Base-by-base conservation (phyloP, 1,140 invertebrate species). In the Halictus rubicundus region DNA sequence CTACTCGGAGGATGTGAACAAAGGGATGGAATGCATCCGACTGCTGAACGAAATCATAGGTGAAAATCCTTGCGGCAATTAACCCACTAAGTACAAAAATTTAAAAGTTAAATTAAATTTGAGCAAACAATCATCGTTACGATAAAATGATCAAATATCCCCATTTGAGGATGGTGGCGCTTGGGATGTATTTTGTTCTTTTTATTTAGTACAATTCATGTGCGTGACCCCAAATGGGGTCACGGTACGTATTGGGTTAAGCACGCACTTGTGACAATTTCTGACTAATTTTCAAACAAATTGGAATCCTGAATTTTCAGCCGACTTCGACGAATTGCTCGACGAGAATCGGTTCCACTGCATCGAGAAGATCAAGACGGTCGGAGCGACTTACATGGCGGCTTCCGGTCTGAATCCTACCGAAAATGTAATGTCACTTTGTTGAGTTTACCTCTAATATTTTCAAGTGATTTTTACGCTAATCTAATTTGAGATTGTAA, bases 361-460 rank as follows among this genome's bases (percentile, higher is more conserved):
- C 70, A 97, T 99, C 76, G 99, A 99, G 92, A 99, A 99, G 94
- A 99, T 99, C 63, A 99, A 99, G 93, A 99, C 99, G 0, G 98
- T 99, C 46, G 98, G 98, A 46, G 96, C 96, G 0, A 99, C 98
- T 12, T 99, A 99, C 87, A 99, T 99, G 99, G 99, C 98, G 10
- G 99, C 98, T 5, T 98, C 98, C 21, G 99, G 99, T n/a, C 93
- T 99, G 0, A 98, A 97, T 94, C 95, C 97, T 12, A 95, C 95
- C 60, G 94, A 95, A 90, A 95, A 96, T 89, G 95, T 96, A 90
- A 92, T 61, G 65, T n/a, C n/a, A 27, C 3, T 2, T 14, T 46
- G 12, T 0, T 0, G 10, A 46, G 10, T 3, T 12, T 46, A 46
- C 12, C 2, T 46, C 10, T 14, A 46, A 46, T 46, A 12, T 46